Base-by-base conservation (phyloP, 2,797 vertebrate species). In the Botia kubotai region DNA sequence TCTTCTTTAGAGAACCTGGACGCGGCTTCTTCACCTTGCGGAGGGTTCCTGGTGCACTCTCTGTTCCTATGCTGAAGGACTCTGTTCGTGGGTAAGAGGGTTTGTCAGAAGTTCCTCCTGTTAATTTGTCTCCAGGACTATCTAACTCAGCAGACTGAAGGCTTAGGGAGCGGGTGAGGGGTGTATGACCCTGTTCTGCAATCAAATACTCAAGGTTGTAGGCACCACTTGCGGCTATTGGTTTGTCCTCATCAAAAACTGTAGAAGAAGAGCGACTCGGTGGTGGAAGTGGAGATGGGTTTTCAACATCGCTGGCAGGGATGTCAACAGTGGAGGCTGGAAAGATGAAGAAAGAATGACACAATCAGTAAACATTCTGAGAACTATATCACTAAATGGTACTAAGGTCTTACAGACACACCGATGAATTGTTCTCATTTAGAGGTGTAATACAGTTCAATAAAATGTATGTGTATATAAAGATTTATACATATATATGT, bases 191-290 rank as follows among this genome's bases (percentile, higher is more conserved):
- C 14, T 89, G 36, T 0, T 91, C 50, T 23, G 90, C 87, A 76
- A 82, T 88, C 73, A 93, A 87, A 0, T 92, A 70, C n/a, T 98
- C 96, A 8, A 98, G 88, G 90, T 98, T 97, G 93, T 99, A 99
- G 16, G 96, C 84, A 12, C 98, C 98, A 3, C 98, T 99, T 88
- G 97, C 98, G 88, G 97, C 97, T 88, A 99, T 98, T 17, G 98
- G 98, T 89, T 96, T 97, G 93, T 99, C 95, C 88, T 99, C 97
- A 65, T 99, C 97, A 58, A 99, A 99, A 84, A 93, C 93, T 0
- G 87, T 90, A 7, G 95, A 95, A 26, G 92, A 90, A 23, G 97
- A 96, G 75, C 90, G 94, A 53, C 90, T 87, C 0, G 91, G 92
- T n/a, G 92, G 85, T 0, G 88, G 91, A 81, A 90, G 87, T 36